phyloP scores from a whole-genome alignment of 2,113 vertebrate genomes.

The Coturnix japonica region DNA sequence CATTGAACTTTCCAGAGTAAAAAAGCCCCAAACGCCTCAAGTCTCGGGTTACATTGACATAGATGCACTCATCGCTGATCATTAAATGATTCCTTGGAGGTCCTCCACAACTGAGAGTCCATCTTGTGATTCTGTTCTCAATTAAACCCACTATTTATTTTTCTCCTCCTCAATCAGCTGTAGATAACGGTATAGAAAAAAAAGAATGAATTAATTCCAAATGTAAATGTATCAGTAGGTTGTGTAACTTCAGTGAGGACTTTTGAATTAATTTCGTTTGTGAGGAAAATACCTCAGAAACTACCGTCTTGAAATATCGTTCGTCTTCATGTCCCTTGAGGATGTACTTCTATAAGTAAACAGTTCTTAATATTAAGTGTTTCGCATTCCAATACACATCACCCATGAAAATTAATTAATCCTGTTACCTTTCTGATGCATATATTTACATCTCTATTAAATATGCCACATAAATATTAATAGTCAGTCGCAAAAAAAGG shows the following conservation, averaged over 20 bases:
- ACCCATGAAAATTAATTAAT: constrained; percentile 17
- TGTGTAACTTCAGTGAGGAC: not conserved
- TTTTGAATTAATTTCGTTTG: constrained; percentile 49
- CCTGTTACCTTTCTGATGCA: not conserved
- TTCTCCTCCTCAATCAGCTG: not conserved
- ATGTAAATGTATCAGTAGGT: not conserved
- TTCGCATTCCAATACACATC: not conserved
- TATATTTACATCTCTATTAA: not conserved
- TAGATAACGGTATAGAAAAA: constrained; percentile 7
- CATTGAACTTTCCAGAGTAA: no score
- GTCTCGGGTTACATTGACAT: no score
- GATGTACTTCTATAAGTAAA: not conserved
- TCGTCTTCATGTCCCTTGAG: constrained; percentile 40
- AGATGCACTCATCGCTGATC: no score
- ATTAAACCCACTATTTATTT: not conserved
- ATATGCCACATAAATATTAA: not conserved
- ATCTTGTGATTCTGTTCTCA: not conserved
- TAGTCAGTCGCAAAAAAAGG: not conserved
- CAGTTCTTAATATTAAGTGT: constrained; percentile 42
- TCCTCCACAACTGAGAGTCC: no score
- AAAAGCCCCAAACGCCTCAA: no score
- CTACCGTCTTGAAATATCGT: no score
- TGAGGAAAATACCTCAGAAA: constrained; percentile 25
- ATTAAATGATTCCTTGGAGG: no score
- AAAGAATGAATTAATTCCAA: constrained; percentile 21